Conservation (phyloP, 2,888 invertebrate genomes). For the Mellilla xanthometata region DNA sequence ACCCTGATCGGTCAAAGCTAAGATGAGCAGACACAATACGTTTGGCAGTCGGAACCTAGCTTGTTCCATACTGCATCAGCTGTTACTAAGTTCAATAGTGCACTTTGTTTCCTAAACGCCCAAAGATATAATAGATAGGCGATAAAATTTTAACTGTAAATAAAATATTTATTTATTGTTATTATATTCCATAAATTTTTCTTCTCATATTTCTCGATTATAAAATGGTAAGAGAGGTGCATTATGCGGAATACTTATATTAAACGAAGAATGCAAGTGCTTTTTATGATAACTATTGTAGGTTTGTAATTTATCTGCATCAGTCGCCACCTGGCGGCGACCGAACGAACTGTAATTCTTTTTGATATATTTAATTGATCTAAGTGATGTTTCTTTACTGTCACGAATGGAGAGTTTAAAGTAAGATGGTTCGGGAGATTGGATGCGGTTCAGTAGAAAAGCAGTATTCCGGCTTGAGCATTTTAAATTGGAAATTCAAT, state of each 20-base stretch:
- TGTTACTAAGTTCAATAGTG: constrained; percentile 41
- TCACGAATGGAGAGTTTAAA: constrained; percentile 38
- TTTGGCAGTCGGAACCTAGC: constrained; percentile 19
- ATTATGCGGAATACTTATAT: constrained; percentile 63
- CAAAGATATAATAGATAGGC: constrained; percentile 73
- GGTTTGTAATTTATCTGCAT: constrained; percentile 34
- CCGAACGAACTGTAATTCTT: constrained; percentile 48
- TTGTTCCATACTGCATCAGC: constrained; percentile 26
- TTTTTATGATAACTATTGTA: constrained; percentile 65
- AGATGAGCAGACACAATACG: not conserved
- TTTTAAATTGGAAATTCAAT: constrained; percentile 70
- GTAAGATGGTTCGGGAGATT: constrained; percentile 35
- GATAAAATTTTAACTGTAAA: constrained; percentile 77
- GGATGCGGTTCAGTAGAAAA: constrained; percentile 50
- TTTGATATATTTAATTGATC: constrained; percentile 49
- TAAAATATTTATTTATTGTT: constrained; percentile 82
- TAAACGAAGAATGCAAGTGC: constrained; percentile 67
- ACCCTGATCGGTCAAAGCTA: not conserved
- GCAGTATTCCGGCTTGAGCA: constrained; percentile 66
- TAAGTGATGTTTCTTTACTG: constrained; percentile 53
- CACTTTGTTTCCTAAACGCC: constrained; percentile 57
- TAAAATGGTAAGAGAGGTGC: constrained; percentile 74
- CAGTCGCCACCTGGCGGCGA: constrained; percentile 25
- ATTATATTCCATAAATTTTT: constrained; percentile 77
- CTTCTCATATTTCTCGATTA: constrained; percentile 79